Base-by-base conservation (phyloP, 1,140 invertebrate genomes). In the Meloidogyne exigua region DNA sequence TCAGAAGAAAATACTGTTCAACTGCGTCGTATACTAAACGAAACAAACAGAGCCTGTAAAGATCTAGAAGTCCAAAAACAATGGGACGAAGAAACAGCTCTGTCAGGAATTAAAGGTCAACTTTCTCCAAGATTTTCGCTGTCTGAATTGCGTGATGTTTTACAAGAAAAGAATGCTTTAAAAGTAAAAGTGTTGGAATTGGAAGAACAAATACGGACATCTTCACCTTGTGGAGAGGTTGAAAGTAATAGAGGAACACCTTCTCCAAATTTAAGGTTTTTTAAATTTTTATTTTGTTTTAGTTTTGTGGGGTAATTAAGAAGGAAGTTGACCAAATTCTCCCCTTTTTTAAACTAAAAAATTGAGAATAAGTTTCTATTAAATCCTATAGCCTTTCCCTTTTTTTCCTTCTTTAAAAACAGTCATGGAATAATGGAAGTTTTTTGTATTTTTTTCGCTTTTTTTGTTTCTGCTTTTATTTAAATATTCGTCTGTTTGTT, bases 151-250 rank as follows among this genome's bases (percentile, higher is more conserved):
- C 91, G 92, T 84, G 93, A 93, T 85, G 94, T 96, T 81, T 89
- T 95, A 12, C 91, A 93, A 84, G 93, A 95, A 88, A 90, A 94
- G 80, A 82, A 95, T 87, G 92, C 94, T 88, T 89, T 95, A 15
- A 95, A 95, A 89, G 91, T 92, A 25, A 91, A 92, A 85, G 91
- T 95, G 21, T 92, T 92, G 82, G 92, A 94, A 85, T 89, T 95
- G 15, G 93, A 95, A 88, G 94, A 95, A 79, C 89, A 73, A 28
- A 39, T 62, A 32, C 10, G 69, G 23, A 23, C 49, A 1, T 65
- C 72, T 12, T 72, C 73, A 2, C 25, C 49, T 57, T 18, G 25
- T 1, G 25, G 25, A 66, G 65, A 66, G 12, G 9, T 36, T 36
- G 65, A 66, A 28, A 66, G 25, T 66, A 36, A 66, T 66, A 26